Conservation (phyloP, 2,113 vertebrate species). For the Pithys albifrons region DNA sequence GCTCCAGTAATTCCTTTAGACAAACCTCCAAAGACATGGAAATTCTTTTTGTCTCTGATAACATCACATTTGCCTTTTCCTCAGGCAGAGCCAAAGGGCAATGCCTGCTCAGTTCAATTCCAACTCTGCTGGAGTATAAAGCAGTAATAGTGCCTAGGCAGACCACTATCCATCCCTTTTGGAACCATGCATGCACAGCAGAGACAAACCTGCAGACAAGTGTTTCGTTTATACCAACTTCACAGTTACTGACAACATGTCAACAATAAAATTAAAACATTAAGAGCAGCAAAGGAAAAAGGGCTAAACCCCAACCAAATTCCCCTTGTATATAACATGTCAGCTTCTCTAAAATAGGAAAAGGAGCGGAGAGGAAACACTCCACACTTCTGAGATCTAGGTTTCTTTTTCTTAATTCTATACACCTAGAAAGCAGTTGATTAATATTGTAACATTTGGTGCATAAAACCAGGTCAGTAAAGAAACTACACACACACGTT, state of each 20-base stretch:
- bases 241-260: accelerated
- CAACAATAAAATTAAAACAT: neutral
- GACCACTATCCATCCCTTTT: neutral
- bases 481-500: neutral
- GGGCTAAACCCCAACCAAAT: accelerated
- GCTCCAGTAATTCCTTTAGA: neutral
- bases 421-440: neutral
- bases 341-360: neutral
- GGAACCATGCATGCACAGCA: accelerated
- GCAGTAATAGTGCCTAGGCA: neutral
- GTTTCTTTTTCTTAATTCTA: neutral
- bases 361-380: neutral
- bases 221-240: neutral
- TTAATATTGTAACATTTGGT: neutral
- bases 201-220: neutral
- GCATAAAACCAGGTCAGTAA: neutral
- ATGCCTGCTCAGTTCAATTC: neutral
- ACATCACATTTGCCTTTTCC: neutral
- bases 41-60: neutral
- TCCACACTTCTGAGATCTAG: neutral
- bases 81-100: neutral
- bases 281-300: neutral
- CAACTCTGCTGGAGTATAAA: neutral
- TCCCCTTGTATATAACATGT: neutral
- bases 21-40: neutral